Percentiles rank a stretch among this genome's conserved stretches.
phyloP scores from a whole-genome alignment of 1,140 invertebrate genomes.

The Oncopeltus fasciatus region DNA sequence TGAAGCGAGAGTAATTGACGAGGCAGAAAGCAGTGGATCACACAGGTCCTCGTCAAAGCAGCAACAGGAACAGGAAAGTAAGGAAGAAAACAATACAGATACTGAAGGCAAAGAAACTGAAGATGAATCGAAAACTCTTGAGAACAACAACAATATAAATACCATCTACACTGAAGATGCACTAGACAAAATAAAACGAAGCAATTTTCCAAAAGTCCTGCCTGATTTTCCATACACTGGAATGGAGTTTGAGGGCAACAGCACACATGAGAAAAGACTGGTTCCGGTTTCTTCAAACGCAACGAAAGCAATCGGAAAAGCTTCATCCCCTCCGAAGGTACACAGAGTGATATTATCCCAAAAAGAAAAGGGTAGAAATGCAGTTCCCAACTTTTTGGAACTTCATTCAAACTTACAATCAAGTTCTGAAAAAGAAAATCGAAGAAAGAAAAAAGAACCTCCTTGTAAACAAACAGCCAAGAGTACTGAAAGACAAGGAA shows the following conservation, averaged over 20 bases:
- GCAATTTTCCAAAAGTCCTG: conserved; percentile 68
- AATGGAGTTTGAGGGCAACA: conserved; percentile 22
- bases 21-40: not conserved
- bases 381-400: not conserved
- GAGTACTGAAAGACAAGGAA: no score
- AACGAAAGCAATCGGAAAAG: not conserved
- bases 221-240: conserved; percentile 45
- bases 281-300: not conserved
- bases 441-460: not conserved
- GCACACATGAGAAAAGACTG: conserved; percentile 21
- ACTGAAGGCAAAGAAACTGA: not conserved
- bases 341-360: not conserved
- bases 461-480: no score
- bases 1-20: not conserved
- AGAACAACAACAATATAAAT: not conserved
- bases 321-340: not conserved
- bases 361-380: not conserved
- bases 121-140: not conserved
- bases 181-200: conserved; percentile 50
- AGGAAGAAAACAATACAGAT: not conserved
- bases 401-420: not conserved
- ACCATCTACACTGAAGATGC: conserved; percentile 34
- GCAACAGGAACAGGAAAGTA: not conserved
- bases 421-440: not conserved
- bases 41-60: not conserved